Evolutionary conservation across 1,140 invertebrate species (phyloP).

Genomic region (Bombus pascuorum): DNA sequence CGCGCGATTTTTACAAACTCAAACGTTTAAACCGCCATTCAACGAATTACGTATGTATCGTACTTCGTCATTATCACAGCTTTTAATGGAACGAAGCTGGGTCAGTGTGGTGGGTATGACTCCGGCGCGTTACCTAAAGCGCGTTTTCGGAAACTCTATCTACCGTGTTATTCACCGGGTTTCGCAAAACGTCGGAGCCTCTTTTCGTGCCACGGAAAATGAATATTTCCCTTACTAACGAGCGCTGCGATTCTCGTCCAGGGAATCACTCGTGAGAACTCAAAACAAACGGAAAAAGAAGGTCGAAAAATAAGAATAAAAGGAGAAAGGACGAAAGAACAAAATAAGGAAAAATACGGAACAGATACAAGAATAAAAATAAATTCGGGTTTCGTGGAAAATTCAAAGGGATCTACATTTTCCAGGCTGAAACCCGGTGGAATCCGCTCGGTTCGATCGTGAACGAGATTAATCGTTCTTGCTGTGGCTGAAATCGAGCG

Average conservation of each 20-base stretch:
- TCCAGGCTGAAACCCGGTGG: neutral
- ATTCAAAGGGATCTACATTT: neutral
- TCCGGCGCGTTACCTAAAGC: neutral
- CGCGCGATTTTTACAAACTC: neutral
- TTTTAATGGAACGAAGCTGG: no score
- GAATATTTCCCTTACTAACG: conserved; percentile 8
- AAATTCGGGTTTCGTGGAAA: no score
- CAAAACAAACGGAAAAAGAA: no score
- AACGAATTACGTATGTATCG: neutral
- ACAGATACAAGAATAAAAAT: neutral
- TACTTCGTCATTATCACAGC: no score
- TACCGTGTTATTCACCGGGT: neutral
- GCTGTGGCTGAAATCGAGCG: conserved; percentile 4
- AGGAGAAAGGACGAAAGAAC: neutral
- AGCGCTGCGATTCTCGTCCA: neutral
- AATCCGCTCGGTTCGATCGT: neutral
- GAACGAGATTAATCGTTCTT: conserved; percentile 22
- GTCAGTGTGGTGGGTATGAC: no score
- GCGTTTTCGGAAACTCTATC: neutral
- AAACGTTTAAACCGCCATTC: neutral
- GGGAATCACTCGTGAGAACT: no score
- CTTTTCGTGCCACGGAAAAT: conserved; percentile 14
- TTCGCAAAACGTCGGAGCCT: neutral
- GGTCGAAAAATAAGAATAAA: neutral
- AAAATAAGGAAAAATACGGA: neutral